Conservation (phyloP, 2,888 invertebrate genomes). For the Odontocolon sp. region DNA sequence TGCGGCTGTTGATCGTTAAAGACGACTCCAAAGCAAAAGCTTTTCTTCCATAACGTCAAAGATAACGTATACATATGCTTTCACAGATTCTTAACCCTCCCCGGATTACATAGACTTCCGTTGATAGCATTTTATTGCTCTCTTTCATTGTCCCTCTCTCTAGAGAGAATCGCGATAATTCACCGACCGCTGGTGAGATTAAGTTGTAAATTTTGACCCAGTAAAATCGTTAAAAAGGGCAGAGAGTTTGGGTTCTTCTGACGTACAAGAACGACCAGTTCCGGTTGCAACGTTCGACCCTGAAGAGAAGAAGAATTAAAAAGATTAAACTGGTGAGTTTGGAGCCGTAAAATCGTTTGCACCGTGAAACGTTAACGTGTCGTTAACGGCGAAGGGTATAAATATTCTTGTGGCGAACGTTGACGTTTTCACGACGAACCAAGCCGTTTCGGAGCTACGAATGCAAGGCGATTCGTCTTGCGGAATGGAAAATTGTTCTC, state of each 20-base stretch:
- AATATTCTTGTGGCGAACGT: constrained; percentile 1
- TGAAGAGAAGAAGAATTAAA: too few relatives aligned
- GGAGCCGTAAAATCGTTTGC: constrained; percentile 36
- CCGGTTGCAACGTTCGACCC: too few relatives aligned
- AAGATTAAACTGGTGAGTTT: constrained; percentile 35
- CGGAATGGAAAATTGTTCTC: too few relatives aligned
- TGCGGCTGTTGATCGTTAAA: neutral
- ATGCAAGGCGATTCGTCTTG: too few relatives aligned
- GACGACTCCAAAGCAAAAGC: neutral
- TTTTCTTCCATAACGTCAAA: neutral
- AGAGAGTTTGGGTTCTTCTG: neutral
- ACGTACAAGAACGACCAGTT: too few relatives aligned
- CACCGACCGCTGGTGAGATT: neutral
- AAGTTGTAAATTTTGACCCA: neutral
- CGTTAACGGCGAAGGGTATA: neutral
- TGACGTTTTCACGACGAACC: too few relatives aligned
- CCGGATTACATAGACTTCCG: neutral
- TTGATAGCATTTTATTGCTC: constrained; percentile 1
- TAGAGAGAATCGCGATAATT: constrained; percentile 1
- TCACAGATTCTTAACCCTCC: neutral
- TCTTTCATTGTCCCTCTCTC: neutral
- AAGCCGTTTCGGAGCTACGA: too few relatives aligned
- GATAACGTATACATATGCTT: neutral
- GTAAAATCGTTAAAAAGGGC: constrained; percentile 8
- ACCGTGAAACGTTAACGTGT: neutral